Percentiles rank a stretch among this genome's conserved stretches.
These are phyloP conservation scores for Anolis sagrei DNA, from an alignment of 2,113 vertebrate species.

Conservation along the genomic window DNA sequence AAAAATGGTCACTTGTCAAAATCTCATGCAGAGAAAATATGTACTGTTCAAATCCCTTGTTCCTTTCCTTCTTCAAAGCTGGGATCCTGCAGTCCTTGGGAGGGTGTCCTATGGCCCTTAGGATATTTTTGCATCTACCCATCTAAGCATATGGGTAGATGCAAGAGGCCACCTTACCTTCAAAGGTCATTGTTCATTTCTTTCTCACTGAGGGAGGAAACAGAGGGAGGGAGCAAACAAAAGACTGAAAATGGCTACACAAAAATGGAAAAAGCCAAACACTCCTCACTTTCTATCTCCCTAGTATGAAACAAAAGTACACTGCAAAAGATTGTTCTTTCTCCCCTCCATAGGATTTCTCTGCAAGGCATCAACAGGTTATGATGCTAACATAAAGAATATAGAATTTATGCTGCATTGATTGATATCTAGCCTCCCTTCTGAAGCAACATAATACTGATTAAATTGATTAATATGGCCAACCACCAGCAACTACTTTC, in stretches of 20 bases:
- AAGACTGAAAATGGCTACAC: not conserved
- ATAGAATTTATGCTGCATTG: not conserved
- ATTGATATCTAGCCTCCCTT: not conserved
- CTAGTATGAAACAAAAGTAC: not conserved
- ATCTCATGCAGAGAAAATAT: not conserved
- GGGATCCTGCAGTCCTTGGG: not conserved
- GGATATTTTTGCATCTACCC: not conserved
- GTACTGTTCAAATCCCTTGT: too few relatives aligned
- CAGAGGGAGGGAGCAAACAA: not conserved
- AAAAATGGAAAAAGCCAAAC: not conserved
- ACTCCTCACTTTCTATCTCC: not conserved
- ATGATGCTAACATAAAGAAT: too few relatives aligned
- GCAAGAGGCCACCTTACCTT: not conserved
- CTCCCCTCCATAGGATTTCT: not conserved
- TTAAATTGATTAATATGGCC: not conserved
- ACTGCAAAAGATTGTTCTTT: not conserved
- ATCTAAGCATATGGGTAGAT: not conserved
- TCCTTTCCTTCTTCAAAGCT: not conserved
- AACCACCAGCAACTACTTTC: not conserved
- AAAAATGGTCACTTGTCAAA: not conserved
- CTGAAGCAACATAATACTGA: not conserved
- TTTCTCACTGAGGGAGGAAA: not conserved
- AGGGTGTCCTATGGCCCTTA: not conserved
- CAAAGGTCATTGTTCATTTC: not conserved
- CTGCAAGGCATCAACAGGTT: not conserved